Conservation (phyloP, 1,140 invertebrate genomes). For the Cherax destructor region DNA sequence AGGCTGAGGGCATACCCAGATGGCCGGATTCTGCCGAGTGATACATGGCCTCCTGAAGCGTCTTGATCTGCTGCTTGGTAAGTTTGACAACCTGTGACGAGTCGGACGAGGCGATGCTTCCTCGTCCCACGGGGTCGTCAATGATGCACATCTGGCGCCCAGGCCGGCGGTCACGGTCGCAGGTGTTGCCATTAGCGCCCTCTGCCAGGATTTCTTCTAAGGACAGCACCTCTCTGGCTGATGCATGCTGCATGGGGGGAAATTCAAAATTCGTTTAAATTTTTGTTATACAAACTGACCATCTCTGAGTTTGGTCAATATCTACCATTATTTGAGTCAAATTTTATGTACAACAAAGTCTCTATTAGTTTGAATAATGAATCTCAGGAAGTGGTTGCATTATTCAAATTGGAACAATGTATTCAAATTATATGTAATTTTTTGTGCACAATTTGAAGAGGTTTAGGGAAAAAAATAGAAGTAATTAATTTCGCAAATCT, state of each 20-base stretch:
- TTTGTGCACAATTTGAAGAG: too few species aligned
- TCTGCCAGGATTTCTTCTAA: conserved; percentile 93
- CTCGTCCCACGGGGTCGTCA: conserved; percentile 65
- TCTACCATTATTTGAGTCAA: too few species aligned
- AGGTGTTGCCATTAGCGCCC: conserved; percentile 78
- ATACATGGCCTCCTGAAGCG: conserved; percentile 94
- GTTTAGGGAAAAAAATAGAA: too few species aligned
- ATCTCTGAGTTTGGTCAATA: too few species aligned
- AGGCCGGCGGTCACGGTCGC: conserved; percentile 69
- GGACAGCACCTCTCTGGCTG: conserved; percentile 84
- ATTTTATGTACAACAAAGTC: too few species aligned
- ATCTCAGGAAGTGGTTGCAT: too few species aligned
- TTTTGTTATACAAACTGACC: too few species aligned
- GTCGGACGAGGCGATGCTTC: conserved; percentile 53
- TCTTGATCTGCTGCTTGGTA: conserved; percentile 88
- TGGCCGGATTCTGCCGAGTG: conserved; percentile 93
- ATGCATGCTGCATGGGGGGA: conserved; percentile 75
- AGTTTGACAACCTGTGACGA: conserved; percentile 77
- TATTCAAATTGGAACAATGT: too few species aligned
- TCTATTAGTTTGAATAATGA: too few species aligned
- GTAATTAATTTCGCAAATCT: too few species aligned
- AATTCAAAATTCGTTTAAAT: too few species aligned
- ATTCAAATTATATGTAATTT: too few species aligned
- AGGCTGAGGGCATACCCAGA: conserved; percentile 79
- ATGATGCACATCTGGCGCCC: conserved; percentile 51